A percentile compares a stretch with the other conserved stretches of the same genome.
Evolutionary conservation across 1,140 invertebrate genomes (phyloP).

Genomic region (Fopius arisanus): DNA sequence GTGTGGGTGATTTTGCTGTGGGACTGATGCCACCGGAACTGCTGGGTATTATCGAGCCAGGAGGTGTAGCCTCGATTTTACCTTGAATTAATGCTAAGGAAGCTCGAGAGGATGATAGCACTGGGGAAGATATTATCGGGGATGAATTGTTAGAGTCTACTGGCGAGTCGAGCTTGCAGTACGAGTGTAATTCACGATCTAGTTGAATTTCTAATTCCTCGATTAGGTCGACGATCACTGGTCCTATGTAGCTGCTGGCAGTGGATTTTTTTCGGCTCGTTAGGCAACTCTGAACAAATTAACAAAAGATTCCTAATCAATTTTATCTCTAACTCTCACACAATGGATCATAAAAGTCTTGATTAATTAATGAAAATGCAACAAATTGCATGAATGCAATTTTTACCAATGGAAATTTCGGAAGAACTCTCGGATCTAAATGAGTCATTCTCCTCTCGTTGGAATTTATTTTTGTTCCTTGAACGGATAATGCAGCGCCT

Average conservation of each 20-base stretch:
- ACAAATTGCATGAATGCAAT: background rate
- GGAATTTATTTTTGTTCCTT: constrained; percentile 67
- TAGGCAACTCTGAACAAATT: constrained; percentile 33
- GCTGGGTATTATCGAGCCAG: background rate
- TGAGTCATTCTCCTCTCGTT: constrained; percentile 44
- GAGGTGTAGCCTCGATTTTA: background rate
- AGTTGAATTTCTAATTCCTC: constrained; percentile 64
- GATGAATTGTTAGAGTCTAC: constrained; percentile 41
- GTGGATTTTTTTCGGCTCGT: constrained; percentile 38
- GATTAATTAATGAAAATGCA: background rate
- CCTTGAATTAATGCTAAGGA: constrained; percentile 21
- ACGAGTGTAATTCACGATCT: constrained; percentile 55
- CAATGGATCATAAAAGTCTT: too few species aligned
- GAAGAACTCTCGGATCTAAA: constrained; percentile 42
- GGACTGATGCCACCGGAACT: background rate
- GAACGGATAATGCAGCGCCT: constrained; percentile 78
- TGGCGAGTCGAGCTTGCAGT: constrained; percentile 46
- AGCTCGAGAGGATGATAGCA: constrained; percentile 13
- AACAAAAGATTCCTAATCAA: background rate
- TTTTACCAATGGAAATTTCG: constrained; percentile 47
- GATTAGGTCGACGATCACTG: constrained; percentile 67
- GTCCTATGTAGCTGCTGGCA: constrained; percentile 60
- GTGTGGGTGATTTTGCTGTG: background rate
- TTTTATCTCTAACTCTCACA: background rate
- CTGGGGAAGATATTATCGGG: constrained; percentile 37